phyloP scores from a whole-genome alignment of 2,113 vertebrate genomes.

The Scolopax mira region DNA sequence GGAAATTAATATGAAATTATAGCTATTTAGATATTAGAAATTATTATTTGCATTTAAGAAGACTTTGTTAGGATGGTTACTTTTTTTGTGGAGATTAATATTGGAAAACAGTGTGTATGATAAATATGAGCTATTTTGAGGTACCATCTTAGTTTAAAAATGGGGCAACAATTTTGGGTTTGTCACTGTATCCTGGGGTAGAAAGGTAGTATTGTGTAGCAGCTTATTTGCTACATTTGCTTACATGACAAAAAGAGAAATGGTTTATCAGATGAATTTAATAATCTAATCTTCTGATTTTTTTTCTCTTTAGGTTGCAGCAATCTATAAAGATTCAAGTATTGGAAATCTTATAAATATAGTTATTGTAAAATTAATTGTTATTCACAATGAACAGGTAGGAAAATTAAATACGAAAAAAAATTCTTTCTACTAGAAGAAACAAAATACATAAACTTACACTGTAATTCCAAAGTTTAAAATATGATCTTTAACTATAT shows the following conservation, averaged over 20 bases:
- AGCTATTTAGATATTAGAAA: not conserved
- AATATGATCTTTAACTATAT: not conserved
- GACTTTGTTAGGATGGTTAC: not conserved
- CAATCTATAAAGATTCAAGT: constrained; percentile 93
- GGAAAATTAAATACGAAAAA: constrained; percentile 19
- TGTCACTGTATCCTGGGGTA: not conserved
- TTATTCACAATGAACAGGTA: constrained; percentile 95
- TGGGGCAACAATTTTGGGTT: not conserved
- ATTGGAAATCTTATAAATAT: constrained; percentile 98
- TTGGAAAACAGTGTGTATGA: not conserved
- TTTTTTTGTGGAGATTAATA: not conserved
- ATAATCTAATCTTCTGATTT: not conserved
- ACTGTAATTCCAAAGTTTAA: not conserved
- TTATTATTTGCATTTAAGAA: not conserved
- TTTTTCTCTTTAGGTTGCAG: constrained; percentile 85
- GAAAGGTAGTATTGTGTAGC: not conserved
- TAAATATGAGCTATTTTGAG: not conserved
- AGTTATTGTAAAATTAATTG: constrained; percentile 90
- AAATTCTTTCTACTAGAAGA: not conserved
- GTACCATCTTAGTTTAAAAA: not conserved
- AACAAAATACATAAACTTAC: not conserved
- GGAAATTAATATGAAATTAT: not conserved
- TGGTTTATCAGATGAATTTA: not conserved
- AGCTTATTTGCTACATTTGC: not conserved
- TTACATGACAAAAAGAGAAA: not conserved